Evolutionary conservation across 2,113 vertebrate species (phyloP).

Genomic region (Ursus arctos): DNA sequence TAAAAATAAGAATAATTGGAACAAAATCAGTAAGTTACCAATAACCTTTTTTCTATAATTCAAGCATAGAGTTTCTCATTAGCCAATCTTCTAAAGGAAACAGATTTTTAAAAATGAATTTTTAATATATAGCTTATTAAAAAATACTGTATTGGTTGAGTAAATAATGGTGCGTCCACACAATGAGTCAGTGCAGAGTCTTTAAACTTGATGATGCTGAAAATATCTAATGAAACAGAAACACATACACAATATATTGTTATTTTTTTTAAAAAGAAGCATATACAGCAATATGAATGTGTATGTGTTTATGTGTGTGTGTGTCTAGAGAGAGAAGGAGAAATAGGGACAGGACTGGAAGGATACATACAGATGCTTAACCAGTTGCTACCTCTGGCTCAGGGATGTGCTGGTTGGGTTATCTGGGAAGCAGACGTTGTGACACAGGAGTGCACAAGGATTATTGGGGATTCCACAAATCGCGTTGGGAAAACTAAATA

Average conservation of each 20-base stretch:
- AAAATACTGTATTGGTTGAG: neutral
- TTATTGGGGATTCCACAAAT: neutral
- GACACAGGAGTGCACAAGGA: neutral
- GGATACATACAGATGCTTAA: neutral
- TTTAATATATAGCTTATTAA: neutral
- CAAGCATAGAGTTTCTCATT: neutral
- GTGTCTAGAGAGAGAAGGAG: neutral
- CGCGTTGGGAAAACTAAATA: neutral
- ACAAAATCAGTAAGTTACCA: neutral
- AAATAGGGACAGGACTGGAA: neutral
- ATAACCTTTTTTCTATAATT: neutral
- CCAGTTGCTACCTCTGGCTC: neutral
- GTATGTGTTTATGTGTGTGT: neutral
- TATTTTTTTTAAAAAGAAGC: neutral
- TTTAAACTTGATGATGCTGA: constrained; percentile 11
- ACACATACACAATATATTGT: neutral
- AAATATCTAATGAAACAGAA: constrained; percentile 17
- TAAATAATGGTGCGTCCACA: neutral
- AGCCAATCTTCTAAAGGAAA: neutral
- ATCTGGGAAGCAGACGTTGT: neutral
- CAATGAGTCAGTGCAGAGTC: neutral
- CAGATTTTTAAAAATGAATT: neutral
- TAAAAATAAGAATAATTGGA: constrained; percentile 30
- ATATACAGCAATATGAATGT: neutral
- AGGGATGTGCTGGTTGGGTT: neutral